Evolutionary conservation across 2,888 invertebrate species (phyloP).

Genomic region (Druceiella hillmani): DNA sequence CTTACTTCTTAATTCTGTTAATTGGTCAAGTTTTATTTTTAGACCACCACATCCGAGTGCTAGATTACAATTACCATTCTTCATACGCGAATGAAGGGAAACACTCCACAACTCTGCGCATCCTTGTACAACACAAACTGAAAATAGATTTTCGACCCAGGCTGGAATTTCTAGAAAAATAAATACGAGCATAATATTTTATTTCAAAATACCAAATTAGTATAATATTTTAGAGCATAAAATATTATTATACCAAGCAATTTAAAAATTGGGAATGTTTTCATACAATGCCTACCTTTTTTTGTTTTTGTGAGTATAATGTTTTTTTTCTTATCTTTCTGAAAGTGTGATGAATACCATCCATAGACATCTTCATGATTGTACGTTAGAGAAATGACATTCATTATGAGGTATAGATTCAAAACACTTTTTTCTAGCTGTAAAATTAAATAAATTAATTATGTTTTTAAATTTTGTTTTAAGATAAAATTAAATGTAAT

Average conservation of each 20-base stretch:
- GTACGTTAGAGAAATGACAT: constrained; percentile 64
- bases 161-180: constrained; percentile 22
- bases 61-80: constrained; percentile 27
- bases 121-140: constrained; percentile 57
- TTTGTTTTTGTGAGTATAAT: too few species aligned
- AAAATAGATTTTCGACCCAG: constrained; percentile 45
- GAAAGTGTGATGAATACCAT: constrained; percentile 32
- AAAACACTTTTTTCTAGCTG: constrained; percentile 58
- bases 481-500: constrained; percentile 2
- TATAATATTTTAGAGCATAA: too few species aligned
- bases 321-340: constrained; percentile 30
- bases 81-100: constrained; percentile 34
- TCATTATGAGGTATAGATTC: constrained; percentile 62
- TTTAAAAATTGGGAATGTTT: too few species aligned
- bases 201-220: too few species aligned
- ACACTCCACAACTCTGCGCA: constrained; percentile 64
- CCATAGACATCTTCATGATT: constrained; percentile 35
- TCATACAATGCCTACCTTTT: too few species aligned
- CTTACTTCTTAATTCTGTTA: constrained; percentile 39
- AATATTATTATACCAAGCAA: too few species aligned
- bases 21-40: constrained; percentile 46
- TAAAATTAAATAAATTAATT: constrained; percentile 19
- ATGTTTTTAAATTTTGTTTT: background rate
- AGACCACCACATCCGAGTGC: constrained; percentile 39
- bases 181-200: too few species aligned